phyloP scores from a whole-genome alignment of 2,797 vertebrate genomes.

The Philypnodon macrostomus region DNA sequence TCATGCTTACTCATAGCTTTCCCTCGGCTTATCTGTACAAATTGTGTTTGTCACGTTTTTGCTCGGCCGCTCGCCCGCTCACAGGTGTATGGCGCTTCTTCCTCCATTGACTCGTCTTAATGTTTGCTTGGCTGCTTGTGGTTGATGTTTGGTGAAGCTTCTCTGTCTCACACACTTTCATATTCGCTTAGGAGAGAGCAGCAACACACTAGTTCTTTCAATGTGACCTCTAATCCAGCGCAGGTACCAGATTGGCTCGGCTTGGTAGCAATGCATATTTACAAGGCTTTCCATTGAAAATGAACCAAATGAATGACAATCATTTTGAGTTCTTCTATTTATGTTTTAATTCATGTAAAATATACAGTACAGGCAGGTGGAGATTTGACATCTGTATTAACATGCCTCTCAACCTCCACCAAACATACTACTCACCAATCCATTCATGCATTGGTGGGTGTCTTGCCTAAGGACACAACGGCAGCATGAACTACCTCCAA shows the following conservation, averaged over 20 bases:
- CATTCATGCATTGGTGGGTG: too few species aligned
- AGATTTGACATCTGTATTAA: too few species aligned
- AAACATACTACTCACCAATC: too few species aligned
- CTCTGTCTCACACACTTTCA: slow-evolving; percentile 26
- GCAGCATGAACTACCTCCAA: too few species aligned
- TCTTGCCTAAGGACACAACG: too few species aligned
- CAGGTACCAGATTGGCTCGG: not conserved
- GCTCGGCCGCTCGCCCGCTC: slow-evolving; percentile 39
- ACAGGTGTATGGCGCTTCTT: slow-evolving; percentile 46
- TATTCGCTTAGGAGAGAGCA: slow-evolving; percentile 9
- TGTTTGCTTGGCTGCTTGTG: slow-evolving; percentile 53
- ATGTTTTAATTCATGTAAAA: too few species aligned
- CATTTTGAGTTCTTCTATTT: too few species aligned
- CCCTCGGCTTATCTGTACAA: slow-evolving; percentile 18
- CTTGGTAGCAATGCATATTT: too few species aligned
- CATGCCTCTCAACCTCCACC: too few species aligned
- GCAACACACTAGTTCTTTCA: not conserved
- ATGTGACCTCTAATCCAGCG: not conserved
- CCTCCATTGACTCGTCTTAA: slow-evolving; percentile 42
- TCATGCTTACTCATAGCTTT: slow-evolving; percentile 50
- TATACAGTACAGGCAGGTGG: too few species aligned
- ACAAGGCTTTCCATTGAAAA: too few species aligned
- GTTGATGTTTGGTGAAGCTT: slow-evolving; percentile 36
- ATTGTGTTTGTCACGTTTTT: slow-evolving; percentile 41
- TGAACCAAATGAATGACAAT: too few species aligned